phyloP scores from a whole-genome alignment of 2,113 vertebrate species.

The Alces alces region DNA sequence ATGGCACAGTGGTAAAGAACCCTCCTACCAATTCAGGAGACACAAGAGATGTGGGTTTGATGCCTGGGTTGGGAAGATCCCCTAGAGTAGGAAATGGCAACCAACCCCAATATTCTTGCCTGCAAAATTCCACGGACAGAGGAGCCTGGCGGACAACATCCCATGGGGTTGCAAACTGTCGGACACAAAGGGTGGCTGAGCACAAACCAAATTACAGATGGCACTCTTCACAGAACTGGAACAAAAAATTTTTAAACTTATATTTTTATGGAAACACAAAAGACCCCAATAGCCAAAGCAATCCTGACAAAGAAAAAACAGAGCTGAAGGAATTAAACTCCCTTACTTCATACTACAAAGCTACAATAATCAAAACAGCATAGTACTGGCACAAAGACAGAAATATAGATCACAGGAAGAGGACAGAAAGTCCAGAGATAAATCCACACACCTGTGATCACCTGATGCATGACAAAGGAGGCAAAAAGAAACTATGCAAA shows the following conservation, averaged over 20 bases:
- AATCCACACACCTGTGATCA: no score
- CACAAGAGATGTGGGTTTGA: not conserved
- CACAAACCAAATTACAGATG: not conserved
- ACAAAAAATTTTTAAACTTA: not conserved
- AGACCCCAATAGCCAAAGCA: not conserved
- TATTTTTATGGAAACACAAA: not conserved
- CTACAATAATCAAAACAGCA: not conserved
- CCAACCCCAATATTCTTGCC: not conserved
- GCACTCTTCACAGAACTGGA: not conserved
- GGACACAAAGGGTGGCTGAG: not conserved
- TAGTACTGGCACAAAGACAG: not conserved
- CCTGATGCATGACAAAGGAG: not conserved
- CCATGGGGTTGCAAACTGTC: not conserved
- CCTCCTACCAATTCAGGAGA: not conserved
- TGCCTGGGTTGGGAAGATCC: not conserved
- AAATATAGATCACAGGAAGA: not conserved
- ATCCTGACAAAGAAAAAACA: not conserved
- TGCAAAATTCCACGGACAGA: not conserved
- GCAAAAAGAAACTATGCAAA: no score
- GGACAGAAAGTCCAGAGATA: no score
- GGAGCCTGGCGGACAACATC: not conserved
- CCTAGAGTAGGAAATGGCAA: not conserved
- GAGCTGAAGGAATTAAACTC: not conserved
- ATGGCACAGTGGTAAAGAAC: not conserved
- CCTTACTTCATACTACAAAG: not conserved